A percentile compares a stretch with the other conserved stretches of the same genome.
These are phyloP conservation scores for Pogonognathellus flavescens DNA, from an alignment of 1,140 invertebrate species.

Conservation along the genomic window DNA sequence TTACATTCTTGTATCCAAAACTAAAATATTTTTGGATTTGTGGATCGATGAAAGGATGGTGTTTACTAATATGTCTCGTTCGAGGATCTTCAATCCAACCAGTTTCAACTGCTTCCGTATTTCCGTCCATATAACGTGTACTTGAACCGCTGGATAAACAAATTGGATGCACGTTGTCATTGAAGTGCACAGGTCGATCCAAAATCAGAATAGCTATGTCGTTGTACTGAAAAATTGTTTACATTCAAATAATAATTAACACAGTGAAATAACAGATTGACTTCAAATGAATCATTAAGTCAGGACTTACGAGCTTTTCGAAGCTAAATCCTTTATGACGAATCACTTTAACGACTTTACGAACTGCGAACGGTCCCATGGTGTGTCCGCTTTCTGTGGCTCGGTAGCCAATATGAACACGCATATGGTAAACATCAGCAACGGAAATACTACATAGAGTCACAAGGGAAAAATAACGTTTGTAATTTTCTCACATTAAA, in stretches of 20 bases:
- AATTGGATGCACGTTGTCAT: constrained; percentile 82
- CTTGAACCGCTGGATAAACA: constrained; percentile 77
- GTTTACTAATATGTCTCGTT: constrained; percentile 33
- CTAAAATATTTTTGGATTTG: constrained; percentile 58
- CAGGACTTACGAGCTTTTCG: constrained; percentile 46
- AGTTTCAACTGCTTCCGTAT: constrained; percentile 51
- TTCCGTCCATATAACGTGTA: background rate
- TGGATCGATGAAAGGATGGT: constrained; percentile 57
- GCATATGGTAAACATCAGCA: constrained; percentile 57
- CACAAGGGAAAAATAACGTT: background rate
- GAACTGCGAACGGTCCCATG: constrained; percentile 56
- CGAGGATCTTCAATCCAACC: constrained; percentile 57
- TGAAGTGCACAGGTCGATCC: constrained; percentile 82
- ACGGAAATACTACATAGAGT: constrained; percentile 51
- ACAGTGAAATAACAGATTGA: no score
- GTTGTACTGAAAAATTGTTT: constrained; percentile 77
- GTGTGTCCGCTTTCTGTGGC: constrained; percentile 39
- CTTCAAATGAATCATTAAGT: background rate
- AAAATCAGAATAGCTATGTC: constrained; percentile 89
- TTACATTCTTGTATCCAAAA: constrained; percentile 61
- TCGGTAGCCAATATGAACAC: constrained; percentile 59
- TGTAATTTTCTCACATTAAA: background rate
- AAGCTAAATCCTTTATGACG: constrained; percentile 60
- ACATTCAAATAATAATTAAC: constrained; percentile 18
- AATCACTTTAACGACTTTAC: constrained; percentile 59